A percentile compares a stretch with the other conserved stretches of the same genome.
Evolutionary conservation across 2,797 vertebrate genomes (phyloP).

Genomic region (Lepilemur ruficaudatus): DNA sequence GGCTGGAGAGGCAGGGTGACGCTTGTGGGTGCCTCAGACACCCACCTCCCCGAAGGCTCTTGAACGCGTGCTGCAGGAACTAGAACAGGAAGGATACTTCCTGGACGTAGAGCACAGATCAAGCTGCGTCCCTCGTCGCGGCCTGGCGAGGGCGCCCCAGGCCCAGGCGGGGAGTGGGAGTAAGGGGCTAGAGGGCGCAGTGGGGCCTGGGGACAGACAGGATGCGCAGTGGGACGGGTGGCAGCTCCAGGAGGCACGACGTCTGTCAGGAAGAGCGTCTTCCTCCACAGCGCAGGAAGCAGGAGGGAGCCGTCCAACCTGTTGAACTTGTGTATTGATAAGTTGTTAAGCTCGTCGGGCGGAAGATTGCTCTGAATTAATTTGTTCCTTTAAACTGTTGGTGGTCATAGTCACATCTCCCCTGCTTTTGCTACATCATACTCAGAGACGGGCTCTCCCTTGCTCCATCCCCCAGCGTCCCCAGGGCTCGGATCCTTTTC

Average conservation of each 20-base stretch:
- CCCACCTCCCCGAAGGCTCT: not conserved
- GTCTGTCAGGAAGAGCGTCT: not conserved
- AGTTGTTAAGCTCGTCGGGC: constrained; percentile 45
- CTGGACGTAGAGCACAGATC: not conserved
- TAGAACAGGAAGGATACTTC: not conserved
- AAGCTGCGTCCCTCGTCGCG: not conserved
- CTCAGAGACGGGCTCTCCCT: not conserved
- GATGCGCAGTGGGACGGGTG: not conserved
- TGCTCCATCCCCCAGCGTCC: not conserved
- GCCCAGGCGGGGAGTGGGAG: rapidly evolving
- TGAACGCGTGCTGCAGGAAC: not conserved
- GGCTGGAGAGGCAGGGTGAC: not conserved
- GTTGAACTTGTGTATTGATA: constrained; percentile 67
- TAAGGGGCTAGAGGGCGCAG: not conserved
- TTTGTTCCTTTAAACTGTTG: constrained; percentile 78
- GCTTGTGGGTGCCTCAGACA: not conserved
- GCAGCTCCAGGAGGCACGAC: not conserved
- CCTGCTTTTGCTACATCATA: constrained; percentile 27
- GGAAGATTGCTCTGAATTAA: constrained; percentile 71
- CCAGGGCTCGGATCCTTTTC: not conserved
- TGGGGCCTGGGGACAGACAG: not conserved
- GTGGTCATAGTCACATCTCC: constrained; percentile 73
- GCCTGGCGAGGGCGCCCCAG: not conserved
- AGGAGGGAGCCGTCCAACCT: constrained; percentile 49
- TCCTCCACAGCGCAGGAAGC: not conserved